Conservation (phyloP, 1,140 invertebrate genomes). For the Drosophila serrata region DNA sequence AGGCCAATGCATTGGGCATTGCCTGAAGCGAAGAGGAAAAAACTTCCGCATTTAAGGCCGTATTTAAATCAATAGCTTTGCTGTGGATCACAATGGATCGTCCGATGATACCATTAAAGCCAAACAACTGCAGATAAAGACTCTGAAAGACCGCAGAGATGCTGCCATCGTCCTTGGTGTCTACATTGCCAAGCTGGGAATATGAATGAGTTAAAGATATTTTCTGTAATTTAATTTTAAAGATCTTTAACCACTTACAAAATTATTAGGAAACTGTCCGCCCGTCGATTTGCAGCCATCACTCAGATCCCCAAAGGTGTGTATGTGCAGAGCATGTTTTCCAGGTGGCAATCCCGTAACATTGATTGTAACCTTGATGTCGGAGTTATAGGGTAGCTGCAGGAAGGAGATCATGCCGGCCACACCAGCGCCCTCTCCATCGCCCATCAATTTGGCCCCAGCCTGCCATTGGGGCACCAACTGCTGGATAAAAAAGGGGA, state of each 20-base stretch:
- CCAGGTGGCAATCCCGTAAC: constrained; percentile 87
- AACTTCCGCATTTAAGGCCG: constrained; percentile 76
- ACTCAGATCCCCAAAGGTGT: constrained; percentile 89
- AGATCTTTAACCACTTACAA: constrained; percentile 56
- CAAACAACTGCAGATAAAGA: constrained; percentile 76
- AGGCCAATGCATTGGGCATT: constrained; percentile 69
- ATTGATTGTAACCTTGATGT: constrained; percentile 87
- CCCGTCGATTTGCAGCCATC: constrained; percentile 87
- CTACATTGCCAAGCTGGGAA: constrained; percentile 77
- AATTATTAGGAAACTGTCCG: constrained; percentile 85
- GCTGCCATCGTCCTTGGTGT: constrained; percentile 78
- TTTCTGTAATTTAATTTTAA: not conserved
- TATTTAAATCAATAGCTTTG: constrained; percentile 82
- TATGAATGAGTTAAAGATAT: not conserved
- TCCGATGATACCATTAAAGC: constrained; percentile 81
- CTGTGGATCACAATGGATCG: constrained; percentile 82
- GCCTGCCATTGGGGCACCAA: constrained; percentile 77
- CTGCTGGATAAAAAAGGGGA: not conserved
- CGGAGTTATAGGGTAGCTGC: constrained; percentile 79
- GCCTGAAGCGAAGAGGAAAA: constrained; percentile 71
- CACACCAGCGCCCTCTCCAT: constrained; percentile 53
- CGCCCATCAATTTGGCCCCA: constrained; percentile 62
- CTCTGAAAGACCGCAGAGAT: constrained; percentile 74
- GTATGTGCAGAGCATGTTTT: constrained; percentile 92
- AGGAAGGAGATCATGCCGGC: constrained; percentile 76